Evolutionary conservation across 2,797 vertebrate genomes (phyloP), one percentile per base, ranked within the genome.

Genomic region (Pangasius sanitwongsei): DNA sequence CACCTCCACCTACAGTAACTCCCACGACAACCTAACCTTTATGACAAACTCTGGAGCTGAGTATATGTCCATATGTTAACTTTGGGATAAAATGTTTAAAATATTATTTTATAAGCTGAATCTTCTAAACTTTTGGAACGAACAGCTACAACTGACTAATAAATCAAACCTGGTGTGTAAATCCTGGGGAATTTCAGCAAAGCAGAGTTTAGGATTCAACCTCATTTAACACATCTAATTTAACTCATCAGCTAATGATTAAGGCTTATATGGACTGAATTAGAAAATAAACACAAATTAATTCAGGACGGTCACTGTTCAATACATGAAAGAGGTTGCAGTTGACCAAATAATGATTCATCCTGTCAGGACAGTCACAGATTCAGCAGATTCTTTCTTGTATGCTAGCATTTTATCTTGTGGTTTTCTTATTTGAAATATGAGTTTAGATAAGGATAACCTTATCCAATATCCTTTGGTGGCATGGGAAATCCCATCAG

Each of bases 141-240:
- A 85, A 37, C 65, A 85, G 20, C 83, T 85, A 65, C 83, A 85
- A 85, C 65, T 85, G n/a, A 5, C 9, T 85, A 70, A 85, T 85
- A 70, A 70, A 85, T 85, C n/a, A 85, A 55, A 25, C n/a, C 44
- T 83, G 34, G 55, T 44, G n/a, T 50, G 41, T 50, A n/a, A 18
- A 28, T 50, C n/a, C 61, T 28, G 16, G 15, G 2, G 23, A 3
- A 63, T 83, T 83, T 65, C 23, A 18, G n/a, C 41, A 18, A 20
- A 37, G 48, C 18, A 69, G 15, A 34, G 63, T 55, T 70, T 70
- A 37, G 31, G 12, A 85, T 8, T 70, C 48, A 25, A 37, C 83
- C 83, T 70, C 31, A 55, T 85, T 70, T 23, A 85, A 85, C 65
- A 55, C 65, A 20, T 55, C 7, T 55, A 70, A 85, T 85, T 55